phyloP scores from a whole-genome alignment of 2,113 vertebrate species.

The Callionymus lyra region DNA sequence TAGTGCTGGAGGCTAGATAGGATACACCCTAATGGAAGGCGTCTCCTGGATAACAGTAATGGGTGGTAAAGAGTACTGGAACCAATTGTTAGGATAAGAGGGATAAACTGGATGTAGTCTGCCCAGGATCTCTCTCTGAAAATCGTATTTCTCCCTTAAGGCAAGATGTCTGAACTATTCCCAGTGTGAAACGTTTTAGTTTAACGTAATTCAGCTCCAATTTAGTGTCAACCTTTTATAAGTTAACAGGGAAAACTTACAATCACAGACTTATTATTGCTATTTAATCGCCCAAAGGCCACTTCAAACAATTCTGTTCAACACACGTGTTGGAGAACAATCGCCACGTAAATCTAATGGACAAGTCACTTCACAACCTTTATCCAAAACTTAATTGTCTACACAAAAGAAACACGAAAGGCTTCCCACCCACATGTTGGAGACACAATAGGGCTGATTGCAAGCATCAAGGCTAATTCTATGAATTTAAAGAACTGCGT shows the following conservation, averaged over 20 bases:
- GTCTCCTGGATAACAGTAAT: conserved; percentile 31
- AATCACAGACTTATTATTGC: background rate
- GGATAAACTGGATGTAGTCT: conserved; percentile 4
- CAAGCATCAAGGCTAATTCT: no score
- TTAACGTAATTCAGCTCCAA: conserved; percentile 5
- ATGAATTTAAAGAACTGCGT: no score
- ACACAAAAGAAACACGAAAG: background rate
- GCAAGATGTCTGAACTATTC: conserved; percentile 13
- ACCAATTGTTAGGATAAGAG: conserved; percentile 25
- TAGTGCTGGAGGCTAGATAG: conserved; percentile 30
- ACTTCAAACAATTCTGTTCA: no score
- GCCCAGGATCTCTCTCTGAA: conserved; percentile 16
- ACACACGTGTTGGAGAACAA: background rate
- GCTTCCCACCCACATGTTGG: no score
- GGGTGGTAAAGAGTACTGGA: conserved; percentile 26
- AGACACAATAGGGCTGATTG: no score
- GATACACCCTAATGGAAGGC: conserved; percentile 31
- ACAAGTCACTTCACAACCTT: background rate
- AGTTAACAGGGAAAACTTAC: background rate
- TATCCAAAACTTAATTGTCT: conserved; percentile 2
- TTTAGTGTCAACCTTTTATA: conserved; percentile 1
- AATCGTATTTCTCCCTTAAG: conserved; percentile 11
- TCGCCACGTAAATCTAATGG: conserved; percentile 13
- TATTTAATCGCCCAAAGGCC: background rate
- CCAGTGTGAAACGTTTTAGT: conserved; percentile 3